Conservation (phyloP, 2,888 invertebrate genomes). For the Troilus luridus region DNA sequence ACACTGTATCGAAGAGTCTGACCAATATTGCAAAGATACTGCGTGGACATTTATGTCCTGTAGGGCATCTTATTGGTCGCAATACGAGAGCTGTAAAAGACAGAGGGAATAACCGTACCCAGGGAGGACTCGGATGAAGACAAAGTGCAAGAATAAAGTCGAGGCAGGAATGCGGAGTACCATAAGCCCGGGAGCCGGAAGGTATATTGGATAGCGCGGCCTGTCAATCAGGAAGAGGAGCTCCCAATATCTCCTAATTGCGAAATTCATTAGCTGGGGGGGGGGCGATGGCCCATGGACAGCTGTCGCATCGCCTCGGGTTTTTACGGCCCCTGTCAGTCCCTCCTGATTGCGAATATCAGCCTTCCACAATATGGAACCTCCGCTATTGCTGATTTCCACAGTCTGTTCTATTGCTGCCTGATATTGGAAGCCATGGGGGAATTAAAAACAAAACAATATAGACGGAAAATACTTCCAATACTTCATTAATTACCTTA, state of each 20-base stretch:
- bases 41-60: not conserved
- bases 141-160: conserved; percentile 35
- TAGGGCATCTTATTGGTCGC: not conserved
- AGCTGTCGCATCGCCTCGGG: conserved; percentile 10
- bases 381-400: not conserved
- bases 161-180: conserved; percentile 43
- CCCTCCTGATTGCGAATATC: conserved; percentile 28
- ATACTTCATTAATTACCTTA: too few species aligned
- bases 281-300: conserved; percentile 23
- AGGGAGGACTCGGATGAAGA: conserved; percentile 37
- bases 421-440: not conserved
- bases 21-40: not conserved
- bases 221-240: conserved; percentile 50
- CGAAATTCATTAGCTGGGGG: conserved; percentile 56
- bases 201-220: conserved; percentile 51
- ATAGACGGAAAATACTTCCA: not conserved
- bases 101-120: not conserved
- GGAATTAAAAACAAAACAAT: not conserved
- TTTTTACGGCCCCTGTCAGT: conserved; percentile 27
- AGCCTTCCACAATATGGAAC: not conserved
- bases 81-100: conserved; percentile 13
- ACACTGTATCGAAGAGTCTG: not conserved
- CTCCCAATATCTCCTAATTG: conserved; percentile 54
- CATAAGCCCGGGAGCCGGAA: conserved; percentile 17
- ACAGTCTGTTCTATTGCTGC: not conserved